Conservation (phyloP, 1,140 invertebrate genomes). For the Philotrypesis tridentata region DNA sequence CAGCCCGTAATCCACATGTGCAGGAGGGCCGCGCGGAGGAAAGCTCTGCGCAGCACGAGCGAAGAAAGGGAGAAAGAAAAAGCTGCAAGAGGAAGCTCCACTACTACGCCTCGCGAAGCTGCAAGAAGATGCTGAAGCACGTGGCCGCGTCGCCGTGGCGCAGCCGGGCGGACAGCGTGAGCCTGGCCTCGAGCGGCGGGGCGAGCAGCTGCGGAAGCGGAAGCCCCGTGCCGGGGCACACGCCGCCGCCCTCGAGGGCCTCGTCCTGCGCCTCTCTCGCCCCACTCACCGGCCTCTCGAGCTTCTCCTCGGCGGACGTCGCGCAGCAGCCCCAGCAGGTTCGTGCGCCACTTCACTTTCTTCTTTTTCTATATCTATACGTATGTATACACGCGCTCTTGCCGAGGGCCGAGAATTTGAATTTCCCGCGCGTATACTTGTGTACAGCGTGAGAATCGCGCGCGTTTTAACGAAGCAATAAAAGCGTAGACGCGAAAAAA, state of each 20-base stretch:
- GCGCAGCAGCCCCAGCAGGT: constrained; percentile 64
- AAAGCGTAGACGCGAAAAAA: neutral
- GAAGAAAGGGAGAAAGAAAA: too few relatives aligned
- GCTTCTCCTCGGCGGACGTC: constrained; percentile 66
- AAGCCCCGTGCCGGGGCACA: constrained; percentile 70
- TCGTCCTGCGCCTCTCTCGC: constrained; percentile 70
- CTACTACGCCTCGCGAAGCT: too few relatives aligned
- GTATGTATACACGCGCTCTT: neutral
- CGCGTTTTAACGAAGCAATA: too few relatives aligned
- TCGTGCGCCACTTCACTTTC: constrained; percentile 44
- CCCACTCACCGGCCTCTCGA: constrained; percentile 68
- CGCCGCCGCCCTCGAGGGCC: constrained; percentile 70
- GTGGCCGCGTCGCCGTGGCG: constrained; percentile 89
- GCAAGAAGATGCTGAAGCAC: constrained; percentile 88
- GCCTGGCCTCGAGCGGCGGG: constrained; percentile 83
- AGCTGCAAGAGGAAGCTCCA: too few relatives aligned
- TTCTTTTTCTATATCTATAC: neutral
- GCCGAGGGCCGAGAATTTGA: too few relatives aligned
- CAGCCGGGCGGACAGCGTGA: constrained; percentile 86
- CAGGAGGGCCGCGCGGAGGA: too few relatives aligned
- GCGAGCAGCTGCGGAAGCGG: constrained; percentile 77
- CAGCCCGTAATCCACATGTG: too few relatives aligned
- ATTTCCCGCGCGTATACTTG: neutral
- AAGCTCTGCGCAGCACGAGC: too few relatives aligned
- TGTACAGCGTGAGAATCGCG: too few relatives aligned